These are phyloP conservation scores for Neocrepidodera transversa DNA, from an alignment of 2,888 invertebrate species.

Conservation along the genomic window DNA sequence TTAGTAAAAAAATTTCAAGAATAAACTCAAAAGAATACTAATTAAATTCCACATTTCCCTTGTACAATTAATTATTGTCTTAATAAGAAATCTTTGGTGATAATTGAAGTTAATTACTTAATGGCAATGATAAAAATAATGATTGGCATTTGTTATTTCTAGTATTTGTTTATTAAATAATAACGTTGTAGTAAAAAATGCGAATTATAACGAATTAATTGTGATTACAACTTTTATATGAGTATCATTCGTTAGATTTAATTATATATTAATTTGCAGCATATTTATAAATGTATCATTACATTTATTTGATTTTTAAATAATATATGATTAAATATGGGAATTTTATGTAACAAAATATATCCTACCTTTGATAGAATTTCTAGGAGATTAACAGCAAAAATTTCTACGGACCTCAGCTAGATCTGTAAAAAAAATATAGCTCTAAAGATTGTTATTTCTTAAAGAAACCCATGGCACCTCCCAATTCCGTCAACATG, in stretches of 20 bases:
- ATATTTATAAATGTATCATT: not conserved
- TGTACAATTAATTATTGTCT: not conserved
- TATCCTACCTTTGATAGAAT: not conserved
- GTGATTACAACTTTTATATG: not conserved
- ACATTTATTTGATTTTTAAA: not conserved
- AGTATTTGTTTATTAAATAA: conserved; percentile 23
- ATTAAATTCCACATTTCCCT: not conserved
- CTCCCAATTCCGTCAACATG: conserved; percentile 27
- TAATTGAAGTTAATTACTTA: not conserved
- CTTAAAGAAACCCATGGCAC: too few relatives aligned
- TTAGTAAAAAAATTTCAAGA: too few relatives aligned
- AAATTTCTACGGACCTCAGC: too few relatives aligned
- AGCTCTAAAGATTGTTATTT: too few relatives aligned
- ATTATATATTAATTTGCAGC: not conserved
- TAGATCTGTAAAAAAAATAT: too few relatives aligned
- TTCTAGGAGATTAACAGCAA: too few relatives aligned
- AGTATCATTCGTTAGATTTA: not conserved
- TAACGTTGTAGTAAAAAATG: conserved; percentile 5
- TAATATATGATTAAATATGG: not conserved
- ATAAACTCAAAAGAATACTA: too few relatives aligned
- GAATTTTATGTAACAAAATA: not conserved
- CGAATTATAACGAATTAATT: not conserved
- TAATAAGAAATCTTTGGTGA: not conserved
- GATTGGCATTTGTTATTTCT: conserved; percentile 20
- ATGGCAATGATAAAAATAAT: conserved; percentile 27